Conservation (phyloP, 2,888 invertebrate species). For the Morpho deidamia region DNA sequence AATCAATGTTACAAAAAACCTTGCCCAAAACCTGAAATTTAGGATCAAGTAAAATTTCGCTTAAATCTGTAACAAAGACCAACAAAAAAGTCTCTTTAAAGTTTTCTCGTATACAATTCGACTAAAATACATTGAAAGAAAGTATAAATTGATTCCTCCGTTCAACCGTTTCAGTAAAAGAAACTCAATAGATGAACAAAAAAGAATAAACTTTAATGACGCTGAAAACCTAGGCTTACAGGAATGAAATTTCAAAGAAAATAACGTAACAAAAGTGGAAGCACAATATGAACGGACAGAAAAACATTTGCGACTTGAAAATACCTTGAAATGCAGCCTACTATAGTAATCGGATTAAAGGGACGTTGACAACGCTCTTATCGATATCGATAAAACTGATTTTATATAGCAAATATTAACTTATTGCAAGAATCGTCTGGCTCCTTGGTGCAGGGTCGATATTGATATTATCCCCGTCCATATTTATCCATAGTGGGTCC, state of each 20-base stretch:
- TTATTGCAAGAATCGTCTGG: no score
- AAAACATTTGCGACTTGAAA: conserved; percentile 27
- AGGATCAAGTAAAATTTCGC: no score
- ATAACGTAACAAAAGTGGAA: conserved; percentile 17
- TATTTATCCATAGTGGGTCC: no score
- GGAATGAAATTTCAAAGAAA: conserved; percentile 9
- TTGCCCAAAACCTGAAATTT: no score
- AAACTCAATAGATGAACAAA: background rate
- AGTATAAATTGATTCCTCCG: background rate
- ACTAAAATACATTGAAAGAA: background rate
- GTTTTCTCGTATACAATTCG: no score
- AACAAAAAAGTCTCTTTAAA: no score
- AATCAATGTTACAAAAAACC: no score
- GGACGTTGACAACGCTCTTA: conserved; percentile 25
- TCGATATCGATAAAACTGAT: conserved; percentile 18
- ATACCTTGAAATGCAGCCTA: conserved; percentile 36
- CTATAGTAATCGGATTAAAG: conserved; percentile 38
- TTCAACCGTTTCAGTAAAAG: background rate
- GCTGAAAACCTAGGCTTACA: conserved; percentile 1
- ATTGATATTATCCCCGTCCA: no score
- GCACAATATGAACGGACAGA: conserved; percentile 17
- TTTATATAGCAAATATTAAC: background rate
- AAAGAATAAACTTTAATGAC: background rate
- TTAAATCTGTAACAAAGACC: no score
- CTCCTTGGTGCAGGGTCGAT: no score